Evolutionary conservation across 1,140 invertebrate genomes (phyloP).

Genomic region (Myzus persicae): DNA sequence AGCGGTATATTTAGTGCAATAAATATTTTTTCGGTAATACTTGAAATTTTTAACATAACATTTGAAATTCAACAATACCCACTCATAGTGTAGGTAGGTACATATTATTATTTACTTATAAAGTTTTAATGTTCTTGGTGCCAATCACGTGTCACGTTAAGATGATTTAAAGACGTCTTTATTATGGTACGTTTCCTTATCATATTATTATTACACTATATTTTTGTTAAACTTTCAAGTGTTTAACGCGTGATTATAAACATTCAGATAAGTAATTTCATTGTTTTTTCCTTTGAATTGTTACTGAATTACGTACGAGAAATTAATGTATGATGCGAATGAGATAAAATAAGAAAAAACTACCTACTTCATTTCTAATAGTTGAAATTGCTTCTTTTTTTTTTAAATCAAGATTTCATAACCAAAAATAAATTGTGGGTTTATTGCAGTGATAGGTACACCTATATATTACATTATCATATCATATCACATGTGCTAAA

Average conservation of each 20-base stretch:
- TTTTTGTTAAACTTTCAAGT: background rate
- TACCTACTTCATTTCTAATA: no score
- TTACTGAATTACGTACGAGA: background rate
- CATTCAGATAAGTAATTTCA: background rate
- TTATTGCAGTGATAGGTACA: background rate
- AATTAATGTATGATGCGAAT: background rate
- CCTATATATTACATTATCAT: background rate
- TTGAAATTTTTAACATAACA: background rate
- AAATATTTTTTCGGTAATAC: conserved; percentile 28
- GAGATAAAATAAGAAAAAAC: background rate
- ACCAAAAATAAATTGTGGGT: background rate
- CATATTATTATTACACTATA: background rate
- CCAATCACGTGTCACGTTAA: conserved; percentile 3
- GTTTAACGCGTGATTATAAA: conserved; percentile 8
- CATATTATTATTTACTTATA: background rate
- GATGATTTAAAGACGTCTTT: background rate
- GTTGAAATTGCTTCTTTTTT: background rate
- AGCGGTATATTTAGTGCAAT: background rate
- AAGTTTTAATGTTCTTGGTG: background rate
- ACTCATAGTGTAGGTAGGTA: background rate
- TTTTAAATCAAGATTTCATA: background rate
- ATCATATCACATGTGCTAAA: background rate
- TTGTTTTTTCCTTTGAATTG: background rate
- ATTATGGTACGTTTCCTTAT: background rate
- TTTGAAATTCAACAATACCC: background rate